These are phyloP conservation scores for Xyrichtys novacula DNA, from an alignment of 2,797 vertebrate species.

Conservation along the genomic window DNA sequence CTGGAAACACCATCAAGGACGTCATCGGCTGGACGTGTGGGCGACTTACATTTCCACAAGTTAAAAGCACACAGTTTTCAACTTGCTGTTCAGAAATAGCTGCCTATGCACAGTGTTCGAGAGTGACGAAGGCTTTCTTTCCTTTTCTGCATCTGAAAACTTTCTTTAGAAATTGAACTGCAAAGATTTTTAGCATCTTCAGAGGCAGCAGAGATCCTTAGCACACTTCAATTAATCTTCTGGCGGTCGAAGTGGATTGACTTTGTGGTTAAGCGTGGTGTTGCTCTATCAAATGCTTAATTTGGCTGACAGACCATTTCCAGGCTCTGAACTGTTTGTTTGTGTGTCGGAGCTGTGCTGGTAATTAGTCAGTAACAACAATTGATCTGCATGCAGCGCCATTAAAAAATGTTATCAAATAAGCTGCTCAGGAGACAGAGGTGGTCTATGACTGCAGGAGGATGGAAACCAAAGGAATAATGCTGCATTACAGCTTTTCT, in stretches of 20 bases:
- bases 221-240: slow-evolving; percentile 58
- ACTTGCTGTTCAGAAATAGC: slow-evolving; percentile 29
- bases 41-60: slow-evolving; percentile 39
- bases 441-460: slow-evolving; percentile 9
- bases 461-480: slow-evolving; percentile 1
- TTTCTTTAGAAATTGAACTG: slow-evolving; percentile 34
- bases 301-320: slow-evolving; percentile 44
- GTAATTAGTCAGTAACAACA: slow-evolving; percentile 63
- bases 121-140: slow-evolving; percentile 25
- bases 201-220: slow-evolving; percentile 31
- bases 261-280: slow-evolving; percentile 16
- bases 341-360: slow-evolving; percentile 31
- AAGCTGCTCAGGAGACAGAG: slow-evolving; percentile 11
- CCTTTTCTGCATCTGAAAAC: slow-evolving; percentile 37
- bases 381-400: slow-evolving; percentile 49
- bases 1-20: slow-evolving; percentile 13
- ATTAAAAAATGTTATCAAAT: slow-evolving; percentile 44
- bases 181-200: slow-evolving; percentile 31
- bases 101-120: slow-evolving; percentile 31
- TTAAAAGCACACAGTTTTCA: slow-evolving; percentile 28
- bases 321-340: slow-evolving; percentile 23
- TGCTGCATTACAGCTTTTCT: slow-evolving; percentile 1
- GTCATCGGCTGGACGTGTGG: slow-evolving; percentile 22
- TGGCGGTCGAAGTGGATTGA: slow-evolving; percentile 15
- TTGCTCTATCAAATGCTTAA: slow-evolving; percentile 45